Conservation (phyloP, 2,888 invertebrate genomes). For the Hyposoter didymator region DNA sequence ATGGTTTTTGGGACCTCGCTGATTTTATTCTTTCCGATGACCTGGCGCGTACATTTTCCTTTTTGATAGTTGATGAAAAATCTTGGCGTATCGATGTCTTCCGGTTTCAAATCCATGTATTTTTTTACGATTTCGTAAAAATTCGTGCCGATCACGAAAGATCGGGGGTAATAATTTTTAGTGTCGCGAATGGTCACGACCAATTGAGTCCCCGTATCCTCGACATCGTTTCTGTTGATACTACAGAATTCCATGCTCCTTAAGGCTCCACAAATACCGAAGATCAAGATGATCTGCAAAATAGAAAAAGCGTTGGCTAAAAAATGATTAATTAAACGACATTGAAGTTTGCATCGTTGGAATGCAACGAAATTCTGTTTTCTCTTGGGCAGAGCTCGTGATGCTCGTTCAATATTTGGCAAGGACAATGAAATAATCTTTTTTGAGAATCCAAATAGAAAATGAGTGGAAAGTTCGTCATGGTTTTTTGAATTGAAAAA, state of each 20-base stretch:
- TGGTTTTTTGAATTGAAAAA: not conserved
- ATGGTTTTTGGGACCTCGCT: no score
- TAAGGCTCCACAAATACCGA: constrained; percentile 57
- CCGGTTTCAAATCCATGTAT: no score
- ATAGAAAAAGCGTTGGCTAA: not conserved
- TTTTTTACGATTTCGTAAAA: no score
- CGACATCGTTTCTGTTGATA: constrained; percentile 42
- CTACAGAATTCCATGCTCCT: constrained; percentile 54
- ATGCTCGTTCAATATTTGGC: not conserved
- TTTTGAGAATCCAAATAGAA: not conserved
- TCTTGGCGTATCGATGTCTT: no score
- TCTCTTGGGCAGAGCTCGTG: not conserved
- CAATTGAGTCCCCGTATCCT: constrained; percentile 39
- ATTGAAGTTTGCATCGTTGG: not conserved
- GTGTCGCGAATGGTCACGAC: no score
- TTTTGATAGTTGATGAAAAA: no score
- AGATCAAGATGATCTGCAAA: constrained; percentile 58
- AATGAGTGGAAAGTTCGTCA: not conserved
- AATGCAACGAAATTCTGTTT: constrained; percentile 1
- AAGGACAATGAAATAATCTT: not conserved
- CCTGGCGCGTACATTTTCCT: no score
- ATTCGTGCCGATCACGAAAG: no score
- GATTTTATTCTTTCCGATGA: no score
- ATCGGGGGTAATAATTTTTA: no score
- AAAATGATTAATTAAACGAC: constrained; percentile 15